A percentile compares a stretch with the other conserved stretches of the same genome.
Conservation (phyloP, 2,113 vertebrate species). For the Charina bottae region DNA sequence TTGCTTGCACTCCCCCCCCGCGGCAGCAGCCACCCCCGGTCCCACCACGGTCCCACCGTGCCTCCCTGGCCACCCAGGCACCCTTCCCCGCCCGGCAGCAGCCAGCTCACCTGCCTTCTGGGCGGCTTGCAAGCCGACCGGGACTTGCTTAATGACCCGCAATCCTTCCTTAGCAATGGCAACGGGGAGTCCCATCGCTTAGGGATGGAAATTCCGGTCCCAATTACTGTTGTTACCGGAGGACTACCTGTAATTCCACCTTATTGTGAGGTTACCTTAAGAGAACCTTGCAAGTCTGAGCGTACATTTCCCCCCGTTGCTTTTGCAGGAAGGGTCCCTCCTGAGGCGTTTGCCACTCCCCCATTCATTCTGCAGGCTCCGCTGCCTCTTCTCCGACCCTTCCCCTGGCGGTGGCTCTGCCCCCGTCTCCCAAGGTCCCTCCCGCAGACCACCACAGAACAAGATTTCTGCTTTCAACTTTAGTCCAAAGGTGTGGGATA, state of each 20-base stretch:
- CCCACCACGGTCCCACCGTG: not conserved
- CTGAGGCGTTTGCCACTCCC: not conserved
- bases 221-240: not conserved
- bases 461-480: not conserved
- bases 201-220: not conserved
- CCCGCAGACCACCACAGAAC: not conserved
- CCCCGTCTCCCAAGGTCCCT: no score
- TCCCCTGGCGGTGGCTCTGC: not conserved
- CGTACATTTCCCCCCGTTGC: not conserved
- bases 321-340: not conserved
- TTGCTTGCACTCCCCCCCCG: not conserved
- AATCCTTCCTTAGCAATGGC: not conserved
- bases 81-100: not conserved
- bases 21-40: not conserved
- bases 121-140: not conserved
- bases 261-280: not conserved
- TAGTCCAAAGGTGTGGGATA: not conserved
- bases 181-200: not conserved
- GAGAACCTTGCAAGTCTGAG: not conserved
- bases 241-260: not conserved
- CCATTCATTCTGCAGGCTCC: not conserved
- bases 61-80: not conserved
- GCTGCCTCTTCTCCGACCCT: not conserved
- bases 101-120: not conserved
- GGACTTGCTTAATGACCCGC: not conserved